phyloP scores from a whole-genome alignment of 1,140 invertebrate species.

The Tetragnatha versicolor region DNA sequence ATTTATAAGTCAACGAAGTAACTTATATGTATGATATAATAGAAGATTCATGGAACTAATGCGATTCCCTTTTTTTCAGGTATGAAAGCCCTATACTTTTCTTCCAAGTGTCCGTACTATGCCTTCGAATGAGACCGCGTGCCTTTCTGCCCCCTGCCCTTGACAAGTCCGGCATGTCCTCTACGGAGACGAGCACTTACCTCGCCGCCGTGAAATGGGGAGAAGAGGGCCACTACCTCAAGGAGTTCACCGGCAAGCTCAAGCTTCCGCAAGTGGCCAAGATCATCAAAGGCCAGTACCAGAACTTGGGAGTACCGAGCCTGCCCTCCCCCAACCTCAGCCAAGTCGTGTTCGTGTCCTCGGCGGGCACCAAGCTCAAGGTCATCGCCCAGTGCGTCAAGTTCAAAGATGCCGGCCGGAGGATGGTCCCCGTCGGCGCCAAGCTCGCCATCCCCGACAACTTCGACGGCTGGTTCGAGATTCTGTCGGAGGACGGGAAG shows the following conservation, averaged over 20 bases:
- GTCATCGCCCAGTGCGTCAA: slow-evolving; percentile 87
- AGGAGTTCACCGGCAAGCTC: slow-evolving; percentile 80
- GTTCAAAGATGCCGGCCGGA: slow-evolving; percentile 78
- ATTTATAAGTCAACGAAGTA: too few relatives aligned
- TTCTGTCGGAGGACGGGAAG: slow-evolving; percentile 89
- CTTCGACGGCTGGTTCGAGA: slow-evolving; percentile 91
- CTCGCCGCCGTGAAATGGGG: slow-evolving; percentile 74
- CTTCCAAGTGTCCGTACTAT: too few relatives aligned
- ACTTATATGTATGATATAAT: too few relatives aligned
- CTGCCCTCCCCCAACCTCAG: slow-evolving; percentile 82
- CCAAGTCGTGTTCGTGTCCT: slow-evolving; percentile 82
- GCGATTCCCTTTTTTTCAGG: too few relatives aligned
- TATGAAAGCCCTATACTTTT: too few relatives aligned
- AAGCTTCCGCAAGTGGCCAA: slow-evolving; percentile 84
- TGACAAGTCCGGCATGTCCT: slow-evolving; percentile 25
- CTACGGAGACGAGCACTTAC: slow-evolving; percentile 28
- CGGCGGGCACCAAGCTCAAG: slow-evolving; percentile 81
- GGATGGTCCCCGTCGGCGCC: slow-evolving; percentile 79
- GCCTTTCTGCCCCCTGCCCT: neutral
- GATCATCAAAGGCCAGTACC: slow-evolving; percentile 91
- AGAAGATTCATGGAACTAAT: too few relatives aligned
- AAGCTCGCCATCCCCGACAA: slow-evolving; percentile 86
- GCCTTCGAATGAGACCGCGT: neutral
- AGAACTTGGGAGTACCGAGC: slow-evolving; percentile 84
- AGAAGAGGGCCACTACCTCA: slow-evolving; percentile 79